Conservation (phyloP, 1,140 invertebrate genomes). For the Zaprionus davidi region DNA sequence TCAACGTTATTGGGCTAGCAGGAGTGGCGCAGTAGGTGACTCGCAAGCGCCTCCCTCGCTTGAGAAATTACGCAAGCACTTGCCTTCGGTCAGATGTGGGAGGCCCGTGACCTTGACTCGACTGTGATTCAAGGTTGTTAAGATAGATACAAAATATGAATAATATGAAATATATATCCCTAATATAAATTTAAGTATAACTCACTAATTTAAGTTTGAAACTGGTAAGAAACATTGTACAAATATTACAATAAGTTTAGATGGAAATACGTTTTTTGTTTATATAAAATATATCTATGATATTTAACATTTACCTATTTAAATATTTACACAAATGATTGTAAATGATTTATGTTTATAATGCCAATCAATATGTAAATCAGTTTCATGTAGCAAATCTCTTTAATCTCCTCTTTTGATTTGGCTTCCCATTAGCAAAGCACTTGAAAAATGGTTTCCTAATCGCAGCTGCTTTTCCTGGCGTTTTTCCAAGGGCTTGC, state of each 20-base stretch:
- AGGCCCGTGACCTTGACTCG: background rate
- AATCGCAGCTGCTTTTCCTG: constrained; percentile 19
- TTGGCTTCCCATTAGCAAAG: constrained; percentile 8
- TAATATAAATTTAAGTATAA: background rate
- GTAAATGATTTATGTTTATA: too few relatives aligned
- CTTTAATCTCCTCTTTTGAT: background rate
- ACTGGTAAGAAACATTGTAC: background rate
- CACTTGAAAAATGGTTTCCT: constrained; percentile 22
- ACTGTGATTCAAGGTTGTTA: background rate
- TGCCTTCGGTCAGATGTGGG: constrained; percentile 13
- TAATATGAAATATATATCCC: background rate
- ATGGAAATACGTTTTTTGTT: background rate
- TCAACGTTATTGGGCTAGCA: constrained; percentile 17
- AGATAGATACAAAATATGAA: background rate
- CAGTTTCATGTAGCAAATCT: background rate
- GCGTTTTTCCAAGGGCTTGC: constrained; percentile 53
- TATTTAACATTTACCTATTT: too few relatives aligned
- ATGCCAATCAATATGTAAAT: too few relatives aligned
- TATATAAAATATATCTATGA: too few relatives aligned
- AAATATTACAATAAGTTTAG: background rate
- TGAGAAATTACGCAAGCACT: constrained; percentile 19
- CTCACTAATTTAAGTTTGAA: background rate
- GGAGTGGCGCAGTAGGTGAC: constrained; percentile 15
- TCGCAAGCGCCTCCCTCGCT: constrained; percentile 14
- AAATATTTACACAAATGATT: too few relatives aligned